Base-by-base conservation (phyloP, 2,113 vertebrate genomes). In the Ceuthmochares aereus region DNA sequence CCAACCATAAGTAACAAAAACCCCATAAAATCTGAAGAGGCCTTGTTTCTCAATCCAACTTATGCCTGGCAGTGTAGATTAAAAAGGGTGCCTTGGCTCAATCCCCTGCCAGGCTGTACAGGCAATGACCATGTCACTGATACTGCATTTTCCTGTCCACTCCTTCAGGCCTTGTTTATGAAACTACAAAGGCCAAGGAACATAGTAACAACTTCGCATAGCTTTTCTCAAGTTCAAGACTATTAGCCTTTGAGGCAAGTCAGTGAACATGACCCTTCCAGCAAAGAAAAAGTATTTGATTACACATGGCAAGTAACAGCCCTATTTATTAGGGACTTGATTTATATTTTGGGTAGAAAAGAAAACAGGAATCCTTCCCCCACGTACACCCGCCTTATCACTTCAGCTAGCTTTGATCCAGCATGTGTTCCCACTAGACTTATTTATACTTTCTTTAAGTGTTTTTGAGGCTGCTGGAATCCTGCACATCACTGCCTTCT, bases 301-400 rank as follows among this genome's bases (percentile, higher is more conserved):
- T 73, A 32, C 20, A 79, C 12, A 30, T 3, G 0, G 2, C 1
- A 1, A 79, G 36, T 86, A 40, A 40, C 23, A 77, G 51, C 8
- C 26, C 21, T 30, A 7, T 66, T 88, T 62, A 60, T 37, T 10
- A 69, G 5, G 12, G 14, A 54, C 5, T 34, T 25, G 8, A 68
- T 22, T 47, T 68, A 52, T 43, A 68, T 58, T 86, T 54, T 47
- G 66, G 30, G 21, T 52, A 30, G 14, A 27, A 29, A 80, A 52
- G 20, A 37, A 73, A 40, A 7, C 14, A n/a, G 21, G 21, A 69
- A 56, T 10, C 3, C 26, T 14, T 70, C 15, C 62, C 18, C 34
- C 37, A 7, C 5, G 30, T 3, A 58, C 29, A 30, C 2, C 10
- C 27, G 59, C 66, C 43, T 45, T 26, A 74, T 21, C 79, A 54